Evolutionary conservation across 2,797 vertebrate genomes (phyloP).

Genomic region (Diglossa cyanea): DNA sequence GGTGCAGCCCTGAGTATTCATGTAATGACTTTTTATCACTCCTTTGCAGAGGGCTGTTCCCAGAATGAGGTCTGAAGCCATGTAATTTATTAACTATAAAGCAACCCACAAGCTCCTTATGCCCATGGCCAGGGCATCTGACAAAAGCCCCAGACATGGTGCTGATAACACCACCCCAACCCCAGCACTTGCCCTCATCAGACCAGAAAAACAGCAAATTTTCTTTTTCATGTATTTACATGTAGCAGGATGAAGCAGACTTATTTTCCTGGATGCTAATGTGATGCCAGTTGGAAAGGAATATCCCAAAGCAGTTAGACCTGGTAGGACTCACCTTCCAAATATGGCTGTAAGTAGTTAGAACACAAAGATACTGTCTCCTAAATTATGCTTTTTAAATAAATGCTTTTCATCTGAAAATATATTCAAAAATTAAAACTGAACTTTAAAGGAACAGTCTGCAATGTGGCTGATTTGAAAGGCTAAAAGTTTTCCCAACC

Average conservation of each 20-base stretch:
- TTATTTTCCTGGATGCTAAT: background rate
- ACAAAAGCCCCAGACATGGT: background rate
- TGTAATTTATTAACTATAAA: background rate
- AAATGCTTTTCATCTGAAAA: background rate
- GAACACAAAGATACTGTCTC: background rate
- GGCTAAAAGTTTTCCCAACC: background rate
- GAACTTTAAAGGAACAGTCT: background rate
- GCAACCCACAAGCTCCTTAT: background rate
- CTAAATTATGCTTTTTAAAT: background rate
- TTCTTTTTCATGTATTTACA: background rate
- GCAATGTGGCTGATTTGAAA: background rate
- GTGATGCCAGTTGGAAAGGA: background rate
- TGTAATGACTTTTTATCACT: background rate
- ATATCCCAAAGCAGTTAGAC: background rate
- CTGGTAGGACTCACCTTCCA: background rate
- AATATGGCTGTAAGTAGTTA: background rate
- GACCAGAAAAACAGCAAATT: background rate
- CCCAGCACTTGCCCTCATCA: background rate
- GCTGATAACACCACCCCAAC: background rate
- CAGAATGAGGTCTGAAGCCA: background rate
- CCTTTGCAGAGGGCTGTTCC: background rate
- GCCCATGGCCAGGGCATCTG: background rate
- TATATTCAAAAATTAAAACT: background rate
- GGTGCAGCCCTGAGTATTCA: background rate
- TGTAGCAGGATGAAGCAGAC: background rate